Base-by-base conservation (phyloP, 2,888 invertebrate species). In the Caenorhabditis virilis region DNA sequence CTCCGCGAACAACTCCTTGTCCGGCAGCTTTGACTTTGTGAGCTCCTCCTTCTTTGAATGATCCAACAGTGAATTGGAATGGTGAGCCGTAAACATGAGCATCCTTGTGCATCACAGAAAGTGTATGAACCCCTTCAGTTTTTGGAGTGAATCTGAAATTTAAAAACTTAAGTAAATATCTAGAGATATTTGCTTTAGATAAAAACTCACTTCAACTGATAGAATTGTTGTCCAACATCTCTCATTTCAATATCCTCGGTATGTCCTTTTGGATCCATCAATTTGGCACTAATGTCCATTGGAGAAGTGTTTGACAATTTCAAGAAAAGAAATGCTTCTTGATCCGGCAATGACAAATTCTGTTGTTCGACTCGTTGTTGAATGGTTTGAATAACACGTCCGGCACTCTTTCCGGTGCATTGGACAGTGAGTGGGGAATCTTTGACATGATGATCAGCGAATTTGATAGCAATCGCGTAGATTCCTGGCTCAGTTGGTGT, bases 401-500 rank as follows among this genome's bases (percentile, higher is more conserved):
- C 93, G 82, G 91, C 91, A 52, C 95, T 94, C 84, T 94, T 93
- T 30, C 97, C 97, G 20, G 89, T 88, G 3, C 93, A 91, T 87
- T 94, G 93, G 36, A 94, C 94, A 54, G 85, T 84, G 78, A 85
- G 85, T 38, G 87, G 87, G 74, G 85, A 86, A 50, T 86, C 86
- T 23, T 65, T 67, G 22, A 76, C 76, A 53, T 76, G 95, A 80
- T 95, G 93, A 85, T 97, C 97, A 75, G 95, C 97, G 85, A 95
- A 97, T 86, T 94, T 94, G 74, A 97, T 87, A 85, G 95, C 95
- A 79, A 98, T 89, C 84, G 95, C 93, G 85, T 98, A 98, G 84
- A 93, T 94, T 0, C 98, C 98, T 0, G 97, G 95, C 84, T 97
- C 95, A 0, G 94, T 93, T 2, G 97, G 97, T 84, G 91, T 92